These are phyloP conservation scores for Macrosiphum euphorbiae DNA, from an alignment of 2,888 invertebrate genomes.

Conservation along the genomic window DNA sequence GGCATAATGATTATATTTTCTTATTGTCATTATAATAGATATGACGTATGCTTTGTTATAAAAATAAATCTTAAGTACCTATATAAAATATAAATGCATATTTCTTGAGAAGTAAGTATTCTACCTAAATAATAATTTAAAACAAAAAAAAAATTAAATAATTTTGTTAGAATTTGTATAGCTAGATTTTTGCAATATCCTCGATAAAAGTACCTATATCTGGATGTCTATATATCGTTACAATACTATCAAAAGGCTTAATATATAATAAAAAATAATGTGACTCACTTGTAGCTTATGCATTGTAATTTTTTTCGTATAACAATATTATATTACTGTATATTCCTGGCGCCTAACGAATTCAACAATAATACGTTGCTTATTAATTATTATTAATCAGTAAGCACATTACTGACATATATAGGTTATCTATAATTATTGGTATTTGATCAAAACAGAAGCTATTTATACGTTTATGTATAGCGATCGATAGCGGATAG, in stretches of 20 bases:
- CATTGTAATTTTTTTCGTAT: background rate
- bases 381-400: background rate
- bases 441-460: background rate
- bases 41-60: background rate
- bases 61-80: background rate
- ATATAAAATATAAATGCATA: background rate
- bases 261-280: background rate
- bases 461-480: background rate
- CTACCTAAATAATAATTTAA: background rate
- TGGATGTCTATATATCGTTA: background rate
- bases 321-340: background rate
- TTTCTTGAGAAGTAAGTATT: background rate
- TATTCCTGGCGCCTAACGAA: background rate
- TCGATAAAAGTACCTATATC: background rate
- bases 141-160: background rate
- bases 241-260: background rate
- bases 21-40: background rate
- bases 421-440: conserved; percentile 11
- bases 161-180: background rate
- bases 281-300: background rate
- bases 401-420: background rate
- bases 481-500: background rate
- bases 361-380: background rate
- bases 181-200: background rate
- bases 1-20: background rate